These are phyloP conservation scores for Oncorhynchus masou DNA, from an alignment of 2,113 vertebrate genomes.

Conservation along the genomic window DNA sequence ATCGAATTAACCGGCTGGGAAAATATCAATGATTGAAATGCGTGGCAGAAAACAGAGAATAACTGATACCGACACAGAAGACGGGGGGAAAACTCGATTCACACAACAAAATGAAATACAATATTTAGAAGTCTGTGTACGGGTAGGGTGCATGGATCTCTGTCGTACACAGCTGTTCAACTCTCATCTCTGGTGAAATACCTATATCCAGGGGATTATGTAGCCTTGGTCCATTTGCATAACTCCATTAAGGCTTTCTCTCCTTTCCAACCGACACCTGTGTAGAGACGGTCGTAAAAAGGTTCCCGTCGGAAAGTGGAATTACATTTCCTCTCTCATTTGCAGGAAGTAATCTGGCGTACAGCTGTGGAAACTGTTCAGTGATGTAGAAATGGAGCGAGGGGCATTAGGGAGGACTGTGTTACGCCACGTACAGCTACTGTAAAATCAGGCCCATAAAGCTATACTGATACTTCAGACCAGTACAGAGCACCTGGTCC, in stretches of 20 bases:
- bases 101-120: conserved; percentile 33
- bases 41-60: conserved; percentile 22
- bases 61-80: conserved; percentile 22
- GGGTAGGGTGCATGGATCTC: conserved; percentile 18
- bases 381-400: conserved; percentile 21
- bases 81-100: conserved; percentile 44
- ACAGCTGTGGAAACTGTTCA: conserved; percentile 59
- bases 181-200: conserved; percentile 48
- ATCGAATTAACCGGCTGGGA: neutral
- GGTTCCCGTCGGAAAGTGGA: conserved; percentile 47
- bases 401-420: neutral
- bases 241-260: conserved; percentile 59
- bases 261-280: conserved; percentile 55
- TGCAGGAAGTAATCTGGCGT: conserved; percentile 52
- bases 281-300: conserved; percentile 58
- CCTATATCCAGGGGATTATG: conserved; percentile 61
- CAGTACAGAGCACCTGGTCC: too few relatives aligned
- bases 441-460: too few relatives aligned
- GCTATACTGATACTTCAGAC: too few relatives aligned
- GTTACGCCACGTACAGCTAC: too few relatives aligned
- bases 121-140: conserved; percentile 28
- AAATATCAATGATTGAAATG: conserved; percentile 17
- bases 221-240: conserved; percentile 62
- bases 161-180: conserved; percentile 55
- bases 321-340: conserved; percentile 59